Evolutionary conservation across 2,113 vertebrate species (phyloP).

Genomic region (Drymodes brunneopygia): DNA sequence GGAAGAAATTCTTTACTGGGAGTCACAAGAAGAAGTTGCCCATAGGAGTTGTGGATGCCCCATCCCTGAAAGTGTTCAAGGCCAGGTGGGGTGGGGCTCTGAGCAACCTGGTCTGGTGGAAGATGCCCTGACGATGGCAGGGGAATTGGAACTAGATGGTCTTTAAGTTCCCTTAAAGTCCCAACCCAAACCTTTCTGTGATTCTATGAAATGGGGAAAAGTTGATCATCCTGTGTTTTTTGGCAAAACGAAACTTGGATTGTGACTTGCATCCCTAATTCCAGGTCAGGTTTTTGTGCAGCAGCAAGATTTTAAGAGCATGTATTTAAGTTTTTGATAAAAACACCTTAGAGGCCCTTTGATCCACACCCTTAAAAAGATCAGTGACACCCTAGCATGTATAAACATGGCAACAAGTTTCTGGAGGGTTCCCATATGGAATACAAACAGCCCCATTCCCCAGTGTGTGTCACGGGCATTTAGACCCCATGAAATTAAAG

Average conservation of each 20-base stretch:
- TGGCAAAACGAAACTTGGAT: neutral
- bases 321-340: neutral
- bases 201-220: neutral
- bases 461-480: neutral
- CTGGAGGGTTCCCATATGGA: neutral
- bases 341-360: neutral
- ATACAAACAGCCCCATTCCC: fast-evolving
- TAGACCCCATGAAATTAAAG: neutral
- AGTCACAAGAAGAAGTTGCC: neutral
- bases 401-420: neutral
- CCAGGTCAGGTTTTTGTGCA: neutral
- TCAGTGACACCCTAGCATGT: fast-evolving
- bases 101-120: neutral
- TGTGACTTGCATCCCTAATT: neutral
- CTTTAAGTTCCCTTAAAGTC: neutral
- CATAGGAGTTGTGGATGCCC: neutral
- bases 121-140: neutral
- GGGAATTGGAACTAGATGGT: neutral
- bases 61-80: neutral
- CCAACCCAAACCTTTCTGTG: neutral
- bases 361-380: neutral
- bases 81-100: neutral
- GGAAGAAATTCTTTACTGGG: neutral
- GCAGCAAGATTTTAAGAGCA: neutral
- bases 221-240: neutral